Percentiles rank a stretch among this genome's conserved stretches.
Conservation (phyloP, 2,797 vertebrate genomes). For the Arnoldichthys spilopterus region DNA sequence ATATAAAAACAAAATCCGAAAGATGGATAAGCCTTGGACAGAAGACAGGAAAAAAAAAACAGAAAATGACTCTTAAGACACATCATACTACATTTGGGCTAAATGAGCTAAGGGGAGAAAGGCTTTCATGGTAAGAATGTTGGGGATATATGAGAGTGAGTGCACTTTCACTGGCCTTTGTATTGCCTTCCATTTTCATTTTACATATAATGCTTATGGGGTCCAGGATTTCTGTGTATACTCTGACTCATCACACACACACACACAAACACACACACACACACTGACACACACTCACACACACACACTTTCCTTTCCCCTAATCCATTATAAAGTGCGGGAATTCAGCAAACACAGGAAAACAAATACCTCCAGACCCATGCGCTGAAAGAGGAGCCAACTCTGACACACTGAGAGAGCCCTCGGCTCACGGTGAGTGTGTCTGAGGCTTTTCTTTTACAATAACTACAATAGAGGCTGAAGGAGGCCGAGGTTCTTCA, state of each 20-base stretch:
- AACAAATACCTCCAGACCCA: constrained; percentile 72
- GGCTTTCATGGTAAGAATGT: too few relatives aligned
- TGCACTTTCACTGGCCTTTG: neutral
- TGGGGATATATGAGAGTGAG: neutral
- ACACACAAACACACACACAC: constrained; percentile 28
- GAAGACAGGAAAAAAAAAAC: too few relatives aligned
- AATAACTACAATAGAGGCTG: constrained; percentile 70
- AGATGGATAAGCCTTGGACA: too few relatives aligned
- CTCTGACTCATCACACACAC: constrained; percentile 43
- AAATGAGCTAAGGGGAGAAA: too few relatives aligned
- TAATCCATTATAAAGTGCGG: constrained; percentile 74
- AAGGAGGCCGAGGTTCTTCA: constrained; percentile 82
- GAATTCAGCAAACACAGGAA: constrained; percentile 65
- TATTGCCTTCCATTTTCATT: neutral
- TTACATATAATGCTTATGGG: constrained; percentile 7
- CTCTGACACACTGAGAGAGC: constrained; percentile 76
- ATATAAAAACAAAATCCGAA: too few relatives aligned
- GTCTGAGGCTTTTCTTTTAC: constrained; percentile 57
- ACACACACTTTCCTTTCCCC: constrained; percentile 51
- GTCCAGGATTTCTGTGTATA: constrained; percentile 4
- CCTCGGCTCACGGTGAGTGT: constrained; percentile 72
- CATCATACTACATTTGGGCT: too few relatives aligned
- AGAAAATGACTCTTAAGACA: too few relatives aligned
- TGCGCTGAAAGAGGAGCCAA: constrained; percentile 73
- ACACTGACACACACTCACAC: constrained; percentile 27